Base-by-base conservation (phyloP, 2,797 vertebrate species). In the Intellagama lesueurii region DNA sequence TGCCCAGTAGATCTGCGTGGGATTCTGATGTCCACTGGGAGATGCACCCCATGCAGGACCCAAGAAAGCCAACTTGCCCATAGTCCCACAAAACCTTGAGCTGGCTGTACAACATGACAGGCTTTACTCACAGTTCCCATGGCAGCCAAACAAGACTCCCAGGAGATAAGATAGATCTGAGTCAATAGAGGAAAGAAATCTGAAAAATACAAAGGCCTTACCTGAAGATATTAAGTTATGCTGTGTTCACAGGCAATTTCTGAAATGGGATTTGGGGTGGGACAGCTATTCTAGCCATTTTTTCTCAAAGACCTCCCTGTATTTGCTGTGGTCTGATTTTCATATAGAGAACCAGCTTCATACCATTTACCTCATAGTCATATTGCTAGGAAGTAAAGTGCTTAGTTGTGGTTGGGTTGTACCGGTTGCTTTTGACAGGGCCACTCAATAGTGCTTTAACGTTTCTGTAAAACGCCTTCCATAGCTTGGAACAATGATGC, bases 401-500 rank as follows among this genome's bases (percentile, higher is more conserved):
- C 22, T 26, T 40, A 26, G 1, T 26, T 66, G 17, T 64, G 14
- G 26, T 32, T 68, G 64, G 35, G 35, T 26, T 47, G 64, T 49
- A 16, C 9, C 14, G 40, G 69, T 4, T 26, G 4, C 5, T 92
- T 90, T 85, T 83, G 1, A 1, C 0, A 6, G 73, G 77, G 14
- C 47, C 70, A 88, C 22, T 35, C n/a, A 17, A 2, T 4, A 73
- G 30, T 78, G 44, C 47, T 28, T 78, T n/a, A 84, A 68, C n/a
- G 7, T 87, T 92, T 83, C 80, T 90, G 5, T 88, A 22, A 19
- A 40, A 52, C 56, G 83, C 47, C 30, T 30, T 87, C 91, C n/a
- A 44, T 40, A 85, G 5, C 12, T 91, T 68, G 47, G n/a, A 70
- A 49, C 32, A 85, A 80, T 84, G 60, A 11, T 82, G 16, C 75